phyloP scores from a whole-genome alignment of 1,140 invertebrate species.

The Alviniconcha marisindica region DNA sequence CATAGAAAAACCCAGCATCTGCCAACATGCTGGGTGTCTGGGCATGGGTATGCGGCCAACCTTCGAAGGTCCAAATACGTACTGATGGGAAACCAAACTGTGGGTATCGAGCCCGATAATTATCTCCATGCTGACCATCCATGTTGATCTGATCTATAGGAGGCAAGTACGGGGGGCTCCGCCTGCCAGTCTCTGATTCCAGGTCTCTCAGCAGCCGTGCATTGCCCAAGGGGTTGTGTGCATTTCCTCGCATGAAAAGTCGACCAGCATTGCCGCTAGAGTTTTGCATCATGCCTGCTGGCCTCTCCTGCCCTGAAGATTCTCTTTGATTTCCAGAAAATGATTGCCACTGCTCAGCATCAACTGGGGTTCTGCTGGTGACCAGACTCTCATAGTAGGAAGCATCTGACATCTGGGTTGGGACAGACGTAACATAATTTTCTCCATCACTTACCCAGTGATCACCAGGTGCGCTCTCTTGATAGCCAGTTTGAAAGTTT shows the following conservation, averaged over 20 bases:
- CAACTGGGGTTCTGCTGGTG: slow-evolving; percentile 15
- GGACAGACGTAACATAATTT: neutral
- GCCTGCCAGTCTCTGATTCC: neutral
- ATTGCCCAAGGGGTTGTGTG: neutral
- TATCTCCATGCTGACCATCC: neutral
- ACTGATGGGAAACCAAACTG: slow-evolving; percentile 18
- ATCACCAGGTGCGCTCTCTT: neutral
- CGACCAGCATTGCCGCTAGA: neutral
- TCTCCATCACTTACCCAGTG: neutral
- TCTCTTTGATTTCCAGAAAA: neutral
- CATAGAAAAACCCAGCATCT: slow-evolving; percentile 41
- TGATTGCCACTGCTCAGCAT: neutral
- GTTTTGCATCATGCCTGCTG: neutral
- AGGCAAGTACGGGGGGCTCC: neutral
- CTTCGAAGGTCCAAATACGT: neutral
- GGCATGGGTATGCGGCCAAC: neutral
- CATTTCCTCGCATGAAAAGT: neutral
- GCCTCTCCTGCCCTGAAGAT: neutral
- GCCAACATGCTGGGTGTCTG: slow-evolving; percentile 26
- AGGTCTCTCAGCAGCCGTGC: neutral
- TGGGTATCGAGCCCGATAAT: neutral
- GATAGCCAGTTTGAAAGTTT: neutral
- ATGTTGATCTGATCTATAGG: slow-evolving; percentile 4
- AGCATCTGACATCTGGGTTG: neutral
- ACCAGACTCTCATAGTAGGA: slow-evolving; percentile 8